Evolutionary conservation across 1,140 invertebrate genomes (phyloP).

Genomic region (Nylanderia fulva): DNA sequence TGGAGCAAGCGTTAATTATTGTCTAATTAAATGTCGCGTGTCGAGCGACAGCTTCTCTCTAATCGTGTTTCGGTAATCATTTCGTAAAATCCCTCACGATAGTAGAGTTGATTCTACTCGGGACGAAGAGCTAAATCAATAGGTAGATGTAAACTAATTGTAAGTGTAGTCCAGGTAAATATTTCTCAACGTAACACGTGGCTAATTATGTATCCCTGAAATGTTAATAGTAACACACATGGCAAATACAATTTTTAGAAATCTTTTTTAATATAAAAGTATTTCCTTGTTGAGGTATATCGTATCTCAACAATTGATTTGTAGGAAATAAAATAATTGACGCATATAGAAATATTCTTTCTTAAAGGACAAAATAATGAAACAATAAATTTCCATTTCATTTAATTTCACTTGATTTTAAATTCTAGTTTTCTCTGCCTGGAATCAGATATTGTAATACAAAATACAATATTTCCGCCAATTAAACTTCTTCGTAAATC

Average conservation of each 20-base stretch:
- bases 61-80: conserved; percentile 67
- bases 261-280: background rate
- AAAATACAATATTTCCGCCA: background rate
- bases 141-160: conserved; percentile 36
- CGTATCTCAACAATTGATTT: conserved; percentile 5
- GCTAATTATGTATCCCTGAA: conserved; percentile 9
- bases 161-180: conserved; percentile 30
- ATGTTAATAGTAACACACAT: background rate
- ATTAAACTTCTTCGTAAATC: background rate
- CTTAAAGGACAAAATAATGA: background rate
- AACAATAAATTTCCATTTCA: conserved; percentile 13
- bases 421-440: background rate
- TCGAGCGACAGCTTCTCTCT: conserved; percentile 65
- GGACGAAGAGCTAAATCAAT: conserved; percentile 50
- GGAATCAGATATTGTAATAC: background rate
- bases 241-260: background rate
- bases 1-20: conserved; percentile 73
- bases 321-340: conserved; percentile 10
- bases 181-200: conserved; percentile 14
- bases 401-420: background rate
- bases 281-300: background rate
- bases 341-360: background rate
- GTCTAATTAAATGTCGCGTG: conserved; percentile 73
- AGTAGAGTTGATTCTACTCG: conserved; percentile 49
- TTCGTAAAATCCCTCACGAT: conserved; percentile 49